Evolutionary conservation across 2,113 vertebrate species (phyloP).

Genomic region (Girardinichthys multiradiatus): DNA sequence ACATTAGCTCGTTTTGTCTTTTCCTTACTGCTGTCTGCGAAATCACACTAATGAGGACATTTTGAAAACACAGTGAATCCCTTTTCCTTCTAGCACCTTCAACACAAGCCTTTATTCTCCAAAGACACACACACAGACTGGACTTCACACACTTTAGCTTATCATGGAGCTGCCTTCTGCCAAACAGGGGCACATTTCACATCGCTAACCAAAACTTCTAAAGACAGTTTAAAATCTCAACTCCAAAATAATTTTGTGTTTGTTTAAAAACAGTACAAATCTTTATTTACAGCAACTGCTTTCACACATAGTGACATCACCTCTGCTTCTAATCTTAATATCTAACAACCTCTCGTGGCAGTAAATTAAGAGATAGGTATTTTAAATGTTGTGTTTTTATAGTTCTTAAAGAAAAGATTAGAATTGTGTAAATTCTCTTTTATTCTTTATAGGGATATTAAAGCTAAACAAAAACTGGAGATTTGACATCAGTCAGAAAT

Average conservation of each 20-base stretch:
- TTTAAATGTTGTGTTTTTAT: not conserved
- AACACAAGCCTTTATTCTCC: constrained; percentile 25
- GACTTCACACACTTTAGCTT: constrained; percentile 29
- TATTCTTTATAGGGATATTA: not conserved
- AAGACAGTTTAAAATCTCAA: too few species aligned
- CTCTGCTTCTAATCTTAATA: not conserved
- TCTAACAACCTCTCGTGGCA: not conserved
- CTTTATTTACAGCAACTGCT: constrained; percentile 21
- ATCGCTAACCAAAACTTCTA: too few species aligned
- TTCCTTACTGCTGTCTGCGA: constrained; percentile 25
- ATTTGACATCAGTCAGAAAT: not conserved
- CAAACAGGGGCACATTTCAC: constrained; percentile 41
- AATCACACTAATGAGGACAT: constrained; percentile 18
- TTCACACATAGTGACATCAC: constrained; percentile 21
- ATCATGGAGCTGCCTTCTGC: constrained; percentile 1
- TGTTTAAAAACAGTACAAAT: too few species aligned
- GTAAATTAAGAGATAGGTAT: not conserved
- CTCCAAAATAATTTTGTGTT: too few species aligned
- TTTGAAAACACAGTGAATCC: constrained; percentile 17
- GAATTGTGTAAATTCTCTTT: not conserved
- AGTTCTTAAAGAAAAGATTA: not conserved
- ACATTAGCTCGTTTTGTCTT: constrained; percentile 20
- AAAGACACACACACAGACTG: constrained; percentile 19
- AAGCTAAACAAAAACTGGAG: not conserved
- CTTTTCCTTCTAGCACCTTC: constrained; percentile 31